Evolutionary conservation across 1,140 invertebrate genomes (phyloP).

Genomic region (Diuraphis noxia): DNA sequence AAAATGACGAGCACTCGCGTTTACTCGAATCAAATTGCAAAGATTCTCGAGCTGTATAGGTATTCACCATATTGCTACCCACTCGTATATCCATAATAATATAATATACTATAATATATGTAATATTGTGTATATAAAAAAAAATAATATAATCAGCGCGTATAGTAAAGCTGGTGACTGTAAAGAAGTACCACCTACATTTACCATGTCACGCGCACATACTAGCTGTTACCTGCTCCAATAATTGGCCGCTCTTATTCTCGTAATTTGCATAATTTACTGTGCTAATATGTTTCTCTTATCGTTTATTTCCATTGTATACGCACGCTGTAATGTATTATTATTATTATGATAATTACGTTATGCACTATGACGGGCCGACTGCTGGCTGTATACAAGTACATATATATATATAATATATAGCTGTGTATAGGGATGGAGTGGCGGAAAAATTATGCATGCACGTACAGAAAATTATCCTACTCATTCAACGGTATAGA

Average conservation of each 20-base stretch:
- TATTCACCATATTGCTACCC: too few species aligned
- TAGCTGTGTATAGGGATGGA: background rate
- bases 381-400: background rate
- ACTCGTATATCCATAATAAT: too few species aligned
- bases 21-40: background rate
- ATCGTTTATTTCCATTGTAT: background rate
- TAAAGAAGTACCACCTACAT: too few species aligned
- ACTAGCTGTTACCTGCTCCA: background rate
- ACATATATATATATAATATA: background rate
- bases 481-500: background rate
- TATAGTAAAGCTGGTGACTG: background rate
- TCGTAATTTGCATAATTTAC: slow-evolving; percentile 13
- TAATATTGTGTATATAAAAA: too few species aligned
- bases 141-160: too few species aligned
- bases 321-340: background rate
- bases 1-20: background rate
- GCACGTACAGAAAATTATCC: slow-evolving; percentile 6
- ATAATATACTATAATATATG: too few species aligned
- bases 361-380: background rate
- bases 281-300: background rate
- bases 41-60: background rate
- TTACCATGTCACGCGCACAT: background rate
- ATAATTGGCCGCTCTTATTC: background rate
- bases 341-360: background rate
- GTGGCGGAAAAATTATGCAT: background rate